Percentiles rank a stretch among this genome's conserved stretches.
phyloP scores from a whole-genome alignment of 2,113 vertebrate genomes.

The Cnemophilus loriae region DNA sequence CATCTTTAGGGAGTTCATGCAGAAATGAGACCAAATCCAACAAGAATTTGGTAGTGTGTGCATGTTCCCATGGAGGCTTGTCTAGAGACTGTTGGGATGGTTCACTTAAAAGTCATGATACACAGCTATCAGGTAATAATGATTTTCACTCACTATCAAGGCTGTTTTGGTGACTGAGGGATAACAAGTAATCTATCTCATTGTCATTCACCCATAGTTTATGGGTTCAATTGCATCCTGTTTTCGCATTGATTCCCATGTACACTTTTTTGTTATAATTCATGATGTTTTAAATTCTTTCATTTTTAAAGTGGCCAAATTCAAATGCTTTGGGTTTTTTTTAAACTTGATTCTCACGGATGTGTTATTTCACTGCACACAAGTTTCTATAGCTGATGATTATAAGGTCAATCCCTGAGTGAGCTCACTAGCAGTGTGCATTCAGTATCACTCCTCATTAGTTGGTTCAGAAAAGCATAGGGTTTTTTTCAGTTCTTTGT shows the following conservation, averaged over 20 bases:
- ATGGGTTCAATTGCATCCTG: background rate
- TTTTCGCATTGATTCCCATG: background rate
- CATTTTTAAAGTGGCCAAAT: background rate
- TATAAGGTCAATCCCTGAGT: background rate
- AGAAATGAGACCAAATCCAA: background rate
- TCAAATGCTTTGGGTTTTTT: background rate
- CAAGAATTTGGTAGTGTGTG: background rate
- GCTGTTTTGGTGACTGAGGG: background rate
- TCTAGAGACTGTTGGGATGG: background rate
- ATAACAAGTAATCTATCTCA: background rate
- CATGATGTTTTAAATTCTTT: background rate
- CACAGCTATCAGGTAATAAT: background rate
- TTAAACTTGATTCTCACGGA: background rate
- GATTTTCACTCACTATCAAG: background rate
- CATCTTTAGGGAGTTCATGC: background rate
- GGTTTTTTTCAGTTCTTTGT: background rate
- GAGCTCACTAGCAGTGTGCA: background rate
- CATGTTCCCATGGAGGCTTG: background rate
- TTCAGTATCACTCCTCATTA: conserved; percentile 4
- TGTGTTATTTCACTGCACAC: background rate
- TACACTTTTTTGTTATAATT: background rate
- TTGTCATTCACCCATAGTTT: background rate
- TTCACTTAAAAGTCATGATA: background rate
- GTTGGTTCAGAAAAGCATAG: background rate
- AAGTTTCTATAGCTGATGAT: background rate